A percentile compares a stretch with the other conserved stretches of the same genome.
These are phyloP conservation scores for Larimichthys polyactis DNA, from an alignment of 2,113 vertebrate species.

Conservation along the genomic window DNA sequence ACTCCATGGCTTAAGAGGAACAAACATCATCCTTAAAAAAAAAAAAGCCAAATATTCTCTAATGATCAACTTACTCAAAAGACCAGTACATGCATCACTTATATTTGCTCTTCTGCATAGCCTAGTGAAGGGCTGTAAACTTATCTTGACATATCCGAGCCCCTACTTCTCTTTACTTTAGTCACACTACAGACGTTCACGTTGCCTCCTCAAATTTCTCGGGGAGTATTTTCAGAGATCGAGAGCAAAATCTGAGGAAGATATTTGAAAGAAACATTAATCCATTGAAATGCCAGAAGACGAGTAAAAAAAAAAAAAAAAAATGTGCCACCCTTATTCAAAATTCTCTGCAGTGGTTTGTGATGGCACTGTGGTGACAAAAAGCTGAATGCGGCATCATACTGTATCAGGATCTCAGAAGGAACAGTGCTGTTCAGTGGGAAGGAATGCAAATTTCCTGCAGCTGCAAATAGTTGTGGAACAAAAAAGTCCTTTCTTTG, in stretches of 20 bases:
- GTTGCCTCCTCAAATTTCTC: conserved; percentile 60
- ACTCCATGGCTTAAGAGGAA: conserved; percentile 1
- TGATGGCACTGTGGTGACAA: conserved; percentile 49
- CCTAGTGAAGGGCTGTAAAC: conserved; percentile 23
- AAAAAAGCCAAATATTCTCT: conserved; percentile 14
- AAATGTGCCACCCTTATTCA: conserved; percentile 21
- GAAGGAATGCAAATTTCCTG: conserved; percentile 69
- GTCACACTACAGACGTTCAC: conserved; percentile 38
- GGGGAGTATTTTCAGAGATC: conserved; percentile 77
- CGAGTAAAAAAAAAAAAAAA: background rate
- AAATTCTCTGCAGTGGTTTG: conserved; percentile 46
- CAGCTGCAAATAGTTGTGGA: conserved; percentile 69
- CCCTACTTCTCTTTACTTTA: conserved; percentile 17
- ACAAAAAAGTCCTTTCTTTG: conserved; percentile 62
- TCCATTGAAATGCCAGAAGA: conserved; percentile 13
- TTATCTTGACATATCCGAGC: conserved; percentile 31
- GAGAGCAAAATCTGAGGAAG: conserved; percentile 73
- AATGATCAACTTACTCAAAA: conserved; percentile 18
- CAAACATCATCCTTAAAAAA: background rate
- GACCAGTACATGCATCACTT: conserved; percentile 30
- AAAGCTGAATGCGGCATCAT: conserved; percentile 53
- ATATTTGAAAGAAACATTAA: conserved; percentile 68
- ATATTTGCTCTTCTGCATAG: conserved; percentile 17
- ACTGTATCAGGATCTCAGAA: conserved; percentile 43
- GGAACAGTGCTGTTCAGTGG: conserved; percentile 57